Base-by-base conservation (phyloP, 2,888 invertebrate genomes). In the Octonoba sinensis region DNA sequence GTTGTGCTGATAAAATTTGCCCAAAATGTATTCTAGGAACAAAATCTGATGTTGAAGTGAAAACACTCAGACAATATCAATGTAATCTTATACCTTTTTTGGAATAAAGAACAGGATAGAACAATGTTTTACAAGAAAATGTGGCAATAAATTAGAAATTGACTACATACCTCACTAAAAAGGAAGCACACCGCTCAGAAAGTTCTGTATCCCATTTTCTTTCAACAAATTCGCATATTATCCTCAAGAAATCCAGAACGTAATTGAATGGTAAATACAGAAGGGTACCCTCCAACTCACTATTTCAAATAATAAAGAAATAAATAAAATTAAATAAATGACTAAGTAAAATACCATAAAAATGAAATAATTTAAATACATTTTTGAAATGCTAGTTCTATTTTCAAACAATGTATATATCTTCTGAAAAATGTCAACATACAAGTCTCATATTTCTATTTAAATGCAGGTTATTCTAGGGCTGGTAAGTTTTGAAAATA, bases 241-340 rank as follows among this genome's bases (percentile, higher is more conserved):
- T 90, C 77, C 92, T 91, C 0, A 99, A 90, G 65, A 98, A 90
- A 69, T 94, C 93, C 86, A 93, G 92, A 1, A 95, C 95, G 70
- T 93, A 91, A 67, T 93, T 91, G 87, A 96, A 95, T 1, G 97
- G 96, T 59, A 99, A 89, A 15, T 97, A 90, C 0, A 97, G 89
- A 0, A 99, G 90, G 0, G 96, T 92, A 89, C 97, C 96, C 89
- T 98, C 96, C 83, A 99, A 89, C 87, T 98, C 97, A 87, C 97
- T 96, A 89, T 6, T 90, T 90, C 82, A 83, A 83, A 71, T 77
- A 84, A 67, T 36, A 49, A n/a, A 82, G 59, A 67, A 24, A 60
- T 4, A 59, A 44, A 60, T 64, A 15, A 59, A 3, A n/a, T n/a
- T n/a, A n/a, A n/a, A n/a, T n/a, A n/a, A n/a, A n/a, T n/a, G n/a